These are phyloP conservation scores for Polyommatus icarus DNA, from an alignment of 2,888 invertebrate genomes.

Conservation along the genomic window DNA sequence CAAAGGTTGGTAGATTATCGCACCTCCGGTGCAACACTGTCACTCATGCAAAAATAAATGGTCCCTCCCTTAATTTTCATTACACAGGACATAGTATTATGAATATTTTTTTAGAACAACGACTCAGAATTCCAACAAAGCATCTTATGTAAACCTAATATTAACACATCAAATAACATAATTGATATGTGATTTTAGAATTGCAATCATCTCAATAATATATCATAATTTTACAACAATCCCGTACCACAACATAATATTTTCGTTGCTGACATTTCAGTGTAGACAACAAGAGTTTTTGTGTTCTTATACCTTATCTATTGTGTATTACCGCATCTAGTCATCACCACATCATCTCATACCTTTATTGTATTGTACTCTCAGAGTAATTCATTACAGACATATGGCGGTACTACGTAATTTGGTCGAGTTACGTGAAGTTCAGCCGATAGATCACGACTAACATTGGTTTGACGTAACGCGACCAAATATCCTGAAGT, in stretches of 20 bases:
- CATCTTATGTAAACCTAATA: background rate
- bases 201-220: background rate
- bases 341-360: background rate
- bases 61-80: background rate
- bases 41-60: background rate
- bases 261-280: background rate
- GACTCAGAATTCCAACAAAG: background rate
- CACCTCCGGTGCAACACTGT: no score
- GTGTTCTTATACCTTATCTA: background rate
- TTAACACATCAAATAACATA: background rate
- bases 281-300: no score
- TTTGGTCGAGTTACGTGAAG: background rate
- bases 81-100: background rate
- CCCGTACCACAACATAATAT: background rate
- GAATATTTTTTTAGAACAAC: background rate
- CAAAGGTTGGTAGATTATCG: background rate
- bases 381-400: background rate
- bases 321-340: no score
- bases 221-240: background rate
- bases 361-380: background rate
- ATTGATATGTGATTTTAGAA: conserved; percentile 23
- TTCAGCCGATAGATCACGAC: background rate
- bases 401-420: background rate
- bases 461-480: background rate
- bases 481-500: background rate